Evolutionary conservation across 2,797 vertebrate species (phyloP).

Genomic region (Ctenopoma kingsleyae): DNA sequence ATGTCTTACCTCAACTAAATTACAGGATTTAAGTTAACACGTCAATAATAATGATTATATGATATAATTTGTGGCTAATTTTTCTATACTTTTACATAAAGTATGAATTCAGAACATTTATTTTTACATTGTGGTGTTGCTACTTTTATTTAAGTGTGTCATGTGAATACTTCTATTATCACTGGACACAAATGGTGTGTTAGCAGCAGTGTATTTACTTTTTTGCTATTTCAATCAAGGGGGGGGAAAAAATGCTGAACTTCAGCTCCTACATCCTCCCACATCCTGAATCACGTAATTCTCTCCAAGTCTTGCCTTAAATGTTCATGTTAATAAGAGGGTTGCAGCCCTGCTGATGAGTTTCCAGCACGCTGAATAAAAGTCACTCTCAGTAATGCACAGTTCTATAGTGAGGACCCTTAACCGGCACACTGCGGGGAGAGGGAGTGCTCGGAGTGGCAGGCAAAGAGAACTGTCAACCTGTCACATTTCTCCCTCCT

Average conservation of each 20-base stretch:
- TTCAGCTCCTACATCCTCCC: constrained; percentile 16
- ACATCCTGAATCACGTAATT: constrained; percentile 47
- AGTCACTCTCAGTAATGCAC: constrained; percentile 71
- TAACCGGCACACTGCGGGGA: constrained; percentile 76
- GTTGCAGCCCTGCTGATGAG: constrained; percentile 69
- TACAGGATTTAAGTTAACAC: too few relatives aligned
- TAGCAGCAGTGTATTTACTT: constrained; percentile 22
- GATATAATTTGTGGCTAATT: not conserved
- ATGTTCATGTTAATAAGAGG: constrained; percentile 63
- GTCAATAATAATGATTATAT: not conserved
- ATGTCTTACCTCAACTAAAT: too few relatives aligned
- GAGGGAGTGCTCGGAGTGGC: constrained; percentile 80
- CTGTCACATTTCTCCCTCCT: constrained; percentile 83
- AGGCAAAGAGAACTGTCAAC: constrained; percentile 87
- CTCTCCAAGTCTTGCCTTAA: constrained; percentile 47
- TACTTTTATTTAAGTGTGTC: constrained; percentile 5
- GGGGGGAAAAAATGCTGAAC: constrained; percentile 9
- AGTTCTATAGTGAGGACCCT: constrained; percentile 75
- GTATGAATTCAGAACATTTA: not conserved
- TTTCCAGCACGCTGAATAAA: constrained; percentile 68
- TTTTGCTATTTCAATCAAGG: constrained; percentile 3
- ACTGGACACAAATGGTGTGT: not conserved
- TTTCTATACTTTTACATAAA: not conserved
- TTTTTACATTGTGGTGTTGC: constrained; percentile 12
- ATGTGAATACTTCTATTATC: constrained; percentile 8